Evolutionary conservation across 2,888 invertebrate genomes (phyloP), one percentile per base, ranked within the genome.

Genomic region (Notocelia uddmanniana): DNA sequence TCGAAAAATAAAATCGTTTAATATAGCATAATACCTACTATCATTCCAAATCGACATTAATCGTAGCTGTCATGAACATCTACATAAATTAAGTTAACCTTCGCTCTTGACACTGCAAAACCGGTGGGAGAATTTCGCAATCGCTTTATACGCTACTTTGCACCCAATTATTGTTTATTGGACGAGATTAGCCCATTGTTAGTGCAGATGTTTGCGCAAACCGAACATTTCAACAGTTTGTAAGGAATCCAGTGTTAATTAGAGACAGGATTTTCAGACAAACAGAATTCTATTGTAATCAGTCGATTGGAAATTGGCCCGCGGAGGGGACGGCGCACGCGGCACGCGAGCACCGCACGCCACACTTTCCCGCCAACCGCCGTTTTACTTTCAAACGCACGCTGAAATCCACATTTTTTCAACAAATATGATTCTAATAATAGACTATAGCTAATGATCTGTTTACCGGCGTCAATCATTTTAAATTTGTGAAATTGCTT

Each of bases 341-440:
- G 80, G 79, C 87, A 89, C 85, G 87, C 87, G 82, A 87, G 76
- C 82, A 74, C 79, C 78, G 23, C 72, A 72, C 72, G 72, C 74
- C 77, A 84, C 91, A 92, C 93, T 93, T 92, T 92, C 91, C 90
- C 89, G 80, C 76, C 76, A 84, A 45, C n/a, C 45, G n/a, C 45
- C 88, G 88, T 92, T 92, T 93, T 93, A 93, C 93, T 93, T 93
- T 93, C 93, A 87, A 91, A 90, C 90, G 92, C 92, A 89, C 84
- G 86, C 84, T 86, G 79, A 83, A 84, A 85, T 83, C 79, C 78
- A 84, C 80, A 77, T 83, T 83, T 87, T 87, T 85, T 83, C 76
- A 69, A 75, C 71, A 74, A 78, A 76, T 76, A 74, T 73, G 67
- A 76, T 73, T 73, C 59, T 74, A 74, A 73, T 73, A 64, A 74